Percentiles rank a stretch among this genome's conserved stretches.
Conservation (phyloP, 2,113 vertebrate genomes). For the Platichthys flesus region DNA sequence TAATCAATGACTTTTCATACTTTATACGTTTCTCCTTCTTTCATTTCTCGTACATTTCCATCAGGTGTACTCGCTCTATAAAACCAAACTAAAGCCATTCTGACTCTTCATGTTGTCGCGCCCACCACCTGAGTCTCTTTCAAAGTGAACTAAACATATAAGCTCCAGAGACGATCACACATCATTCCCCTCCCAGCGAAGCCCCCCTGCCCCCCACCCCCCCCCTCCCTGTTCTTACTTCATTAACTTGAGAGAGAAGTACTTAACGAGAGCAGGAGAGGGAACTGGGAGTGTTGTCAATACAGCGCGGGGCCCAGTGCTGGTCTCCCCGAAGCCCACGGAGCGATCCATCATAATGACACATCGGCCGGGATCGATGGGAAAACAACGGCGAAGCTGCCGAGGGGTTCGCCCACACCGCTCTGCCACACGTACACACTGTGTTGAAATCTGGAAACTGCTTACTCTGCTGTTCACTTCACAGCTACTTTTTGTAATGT, state of each 20-base stretch:
- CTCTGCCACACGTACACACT: conserved; percentile 51
- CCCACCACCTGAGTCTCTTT: conserved; percentile 4
- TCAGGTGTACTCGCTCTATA: not conserved
- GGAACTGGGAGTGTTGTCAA: conserved; percentile 73
- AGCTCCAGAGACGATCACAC: conserved; percentile 53
- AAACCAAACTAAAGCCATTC: conserved; percentile 30
- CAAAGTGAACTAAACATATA: conserved; percentile 42
- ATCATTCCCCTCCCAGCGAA: conserved; percentile 59
- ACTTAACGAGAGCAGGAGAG: conserved; percentile 76
- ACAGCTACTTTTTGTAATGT: conserved; percentile 47
- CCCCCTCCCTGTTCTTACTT: conserved; percentile 67
- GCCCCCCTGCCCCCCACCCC: conserved; percentile 5
- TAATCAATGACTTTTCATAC: no score
- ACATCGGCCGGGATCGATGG: conserved; percentile 76
- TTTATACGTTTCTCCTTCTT: not conserved
- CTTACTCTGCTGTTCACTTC: conserved; percentile 66
- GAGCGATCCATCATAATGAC: conserved; percentile 83
- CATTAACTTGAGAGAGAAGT: conserved; percentile 81
- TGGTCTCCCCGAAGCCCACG: conserved; percentile 70
- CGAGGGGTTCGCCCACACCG: conserved; percentile 50
- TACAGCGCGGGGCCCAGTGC: conserved; percentile 45
- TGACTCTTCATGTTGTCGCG: conserved; percentile 30
- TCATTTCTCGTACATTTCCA: not conserved
- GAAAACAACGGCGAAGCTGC: conserved; percentile 63
- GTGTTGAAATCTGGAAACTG: conserved; percentile 64